Evolutionary conservation across 2,888 invertebrate species (phyloP).

Genomic region (Spilarctia lutea): DNA sequence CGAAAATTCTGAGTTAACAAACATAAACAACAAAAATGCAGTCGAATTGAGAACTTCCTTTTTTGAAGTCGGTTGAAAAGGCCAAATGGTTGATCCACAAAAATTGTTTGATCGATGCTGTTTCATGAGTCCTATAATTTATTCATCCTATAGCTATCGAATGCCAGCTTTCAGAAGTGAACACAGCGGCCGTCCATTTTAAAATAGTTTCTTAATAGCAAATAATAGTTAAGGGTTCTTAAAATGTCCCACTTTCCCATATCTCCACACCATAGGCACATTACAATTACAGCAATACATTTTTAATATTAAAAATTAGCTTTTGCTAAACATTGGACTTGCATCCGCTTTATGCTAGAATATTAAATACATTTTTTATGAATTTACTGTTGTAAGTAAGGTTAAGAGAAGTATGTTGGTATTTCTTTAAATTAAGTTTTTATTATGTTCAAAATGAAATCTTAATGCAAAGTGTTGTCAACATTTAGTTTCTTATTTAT

Average conservation of each 20-base stretch:
- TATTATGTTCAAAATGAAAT: background rate
- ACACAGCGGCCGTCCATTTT: conserved; percentile 63
- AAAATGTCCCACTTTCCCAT: background rate
- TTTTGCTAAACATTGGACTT: conserved; percentile 39
- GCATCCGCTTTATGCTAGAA: conserved; percentile 33
- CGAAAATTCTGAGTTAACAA: no score
- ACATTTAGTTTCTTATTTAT: conserved; percentile 20
- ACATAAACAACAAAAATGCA: no score
- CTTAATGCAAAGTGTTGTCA: background rate
- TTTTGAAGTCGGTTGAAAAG: no score
- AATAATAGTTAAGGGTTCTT: conserved; percentile 20
- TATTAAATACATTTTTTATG: conserved; percentile 10
- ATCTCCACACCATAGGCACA: background rate
- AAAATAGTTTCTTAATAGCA: conserved; percentile 38
- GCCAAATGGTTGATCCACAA: conserved; percentile 29
- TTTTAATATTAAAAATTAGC: conserved; percentile 20
- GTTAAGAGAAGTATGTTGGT: background rate
- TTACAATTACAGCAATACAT: background rate
- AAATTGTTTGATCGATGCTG: conserved; percentile 16
- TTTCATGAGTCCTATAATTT: conserved; percentile 9
- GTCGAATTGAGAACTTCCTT: no score
- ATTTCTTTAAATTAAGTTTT: background rate
- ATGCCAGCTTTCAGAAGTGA: conserved; percentile 21
- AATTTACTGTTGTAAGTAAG: conserved; percentile 6
- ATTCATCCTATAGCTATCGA: background rate